Evolutionary conservation across 1,140 invertebrate species (phyloP).

Genomic region (Bombus balteatus): DNA sequence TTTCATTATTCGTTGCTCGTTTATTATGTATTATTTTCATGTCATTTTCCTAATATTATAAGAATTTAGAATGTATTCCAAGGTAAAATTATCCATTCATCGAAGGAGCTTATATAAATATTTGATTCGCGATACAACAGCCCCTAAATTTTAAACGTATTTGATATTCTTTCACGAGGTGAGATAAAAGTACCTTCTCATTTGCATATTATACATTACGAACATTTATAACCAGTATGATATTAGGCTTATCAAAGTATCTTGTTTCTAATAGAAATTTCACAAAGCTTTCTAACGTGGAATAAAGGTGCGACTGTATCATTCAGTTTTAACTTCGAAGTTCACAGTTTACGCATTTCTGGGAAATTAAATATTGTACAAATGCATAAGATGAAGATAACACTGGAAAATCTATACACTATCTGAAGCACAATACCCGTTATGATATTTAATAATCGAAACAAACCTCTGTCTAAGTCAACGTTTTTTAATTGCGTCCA

Average conservation of each 20-base stretch:
- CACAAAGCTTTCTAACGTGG: background rate
- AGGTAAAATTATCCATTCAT: background rate
- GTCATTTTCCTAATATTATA: background rate
- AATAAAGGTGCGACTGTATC: background rate
- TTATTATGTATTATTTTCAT: too few species aligned
- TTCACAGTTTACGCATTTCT: background rate
- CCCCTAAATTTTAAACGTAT: background rate
- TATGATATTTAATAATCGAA: too few species aligned
- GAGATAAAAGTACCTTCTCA: rapidly evolving
- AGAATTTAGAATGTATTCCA: too few species aligned
- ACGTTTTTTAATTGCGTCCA: too few species aligned
- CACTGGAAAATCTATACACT: too few species aligned
- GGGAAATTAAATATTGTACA: background rate
- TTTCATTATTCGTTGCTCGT: background rate
- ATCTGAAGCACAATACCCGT: too few species aligned
- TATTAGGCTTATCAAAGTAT: background rate
- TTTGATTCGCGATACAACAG: background rate
- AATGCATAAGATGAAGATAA: background rate
- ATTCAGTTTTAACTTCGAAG: background rate
- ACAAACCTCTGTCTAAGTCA: too few species aligned
- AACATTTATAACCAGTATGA: background rate
- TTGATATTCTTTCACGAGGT: too few species aligned
- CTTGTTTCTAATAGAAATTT: background rate
- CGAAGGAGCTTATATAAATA: background rate
- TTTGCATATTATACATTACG: background rate